phyloP scores from a whole-genome alignment of 2,888 invertebrate species.

The Dysmachus trigonus region DNA sequence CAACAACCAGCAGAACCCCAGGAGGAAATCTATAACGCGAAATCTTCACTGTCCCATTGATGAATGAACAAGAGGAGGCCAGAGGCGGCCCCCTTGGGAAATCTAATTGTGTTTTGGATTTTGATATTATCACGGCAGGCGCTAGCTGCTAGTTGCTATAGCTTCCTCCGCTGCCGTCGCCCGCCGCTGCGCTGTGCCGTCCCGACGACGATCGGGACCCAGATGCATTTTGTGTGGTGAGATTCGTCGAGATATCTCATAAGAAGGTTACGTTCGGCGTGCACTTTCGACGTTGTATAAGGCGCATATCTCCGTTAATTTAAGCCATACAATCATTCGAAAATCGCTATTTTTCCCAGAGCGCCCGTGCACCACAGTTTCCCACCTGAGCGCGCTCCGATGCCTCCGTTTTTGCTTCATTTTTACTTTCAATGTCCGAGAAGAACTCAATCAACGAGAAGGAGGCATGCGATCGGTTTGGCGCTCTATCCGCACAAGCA shows the following conservation, averaged over 20 bases:
- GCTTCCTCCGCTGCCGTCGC: neutral
- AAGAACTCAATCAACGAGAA: slow-evolving; percentile 26
- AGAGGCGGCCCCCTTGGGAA: slow-evolving; percentile 13
- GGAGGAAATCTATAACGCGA: slow-evolving; percentile 39
- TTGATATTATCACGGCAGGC: slow-evolving; percentile 38
- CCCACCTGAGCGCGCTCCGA: neutral
- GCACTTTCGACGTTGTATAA: slow-evolving; percentile 31
- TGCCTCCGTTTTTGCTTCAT: neutral
- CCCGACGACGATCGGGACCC: slow-evolving; percentile 17
- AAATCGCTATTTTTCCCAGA: slow-evolving; percentile 39
- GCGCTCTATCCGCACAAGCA: neutral
- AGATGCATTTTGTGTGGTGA: slow-evolving; percentile 33
- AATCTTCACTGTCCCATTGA: slow-evolving; percentile 31
- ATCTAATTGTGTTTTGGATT: slow-evolving; percentile 41
- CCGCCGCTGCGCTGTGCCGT: neutral
- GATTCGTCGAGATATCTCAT: slow-evolving; percentile 33
- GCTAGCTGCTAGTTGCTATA: slow-evolving; percentile 8
- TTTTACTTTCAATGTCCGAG: slow-evolving; percentile 5
- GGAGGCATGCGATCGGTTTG: neutral
- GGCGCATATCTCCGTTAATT: slow-evolving; percentile 35
- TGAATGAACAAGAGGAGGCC: slow-evolving; percentile 11
- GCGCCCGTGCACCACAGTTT: neutral
- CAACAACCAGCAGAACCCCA: neutral
- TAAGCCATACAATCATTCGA: slow-evolving; percentile 33
- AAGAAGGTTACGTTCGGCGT: slow-evolving; percentile 27